These are phyloP conservation scores for Dysdera silvatica DNA, from an alignment of 1,140 invertebrate genomes.

Conservation along the genomic window DNA sequence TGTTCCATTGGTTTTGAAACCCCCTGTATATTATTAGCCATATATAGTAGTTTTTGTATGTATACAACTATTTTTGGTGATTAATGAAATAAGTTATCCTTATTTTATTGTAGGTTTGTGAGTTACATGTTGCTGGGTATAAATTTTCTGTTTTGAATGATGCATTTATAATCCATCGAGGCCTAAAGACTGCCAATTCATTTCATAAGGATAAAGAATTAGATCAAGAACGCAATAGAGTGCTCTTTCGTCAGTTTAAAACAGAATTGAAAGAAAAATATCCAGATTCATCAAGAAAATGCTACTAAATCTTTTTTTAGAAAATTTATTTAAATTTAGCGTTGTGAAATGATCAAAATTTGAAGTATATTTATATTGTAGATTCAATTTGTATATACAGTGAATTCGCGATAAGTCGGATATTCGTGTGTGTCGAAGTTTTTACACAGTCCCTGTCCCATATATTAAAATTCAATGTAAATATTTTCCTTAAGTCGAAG, in stretches of 20 bases:
- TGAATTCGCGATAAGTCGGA: no score
- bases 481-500: no score
- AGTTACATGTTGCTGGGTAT: constrained; percentile 54
- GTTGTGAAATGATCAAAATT: not conserved
- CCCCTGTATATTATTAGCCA: no score
- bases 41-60: no score
- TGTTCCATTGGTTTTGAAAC: no score
- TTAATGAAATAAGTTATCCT: constrained; percentile 2
- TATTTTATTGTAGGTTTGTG: constrained; percentile 50
- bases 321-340: constrained; percentile 5
- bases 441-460: no score
- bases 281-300: constrained; percentile 49
- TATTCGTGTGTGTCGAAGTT: no score
- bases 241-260: constrained; percentile 53
- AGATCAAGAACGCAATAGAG: constrained; percentile 49
- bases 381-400: no score
- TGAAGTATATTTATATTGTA: no score
- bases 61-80: no score
- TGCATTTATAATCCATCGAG: constrained; percentile 54
- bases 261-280: constrained; percentile 53
- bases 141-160: constrained; percentile 55
- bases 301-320: constrained; percentile 42
- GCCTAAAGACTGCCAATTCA: constrained; percentile 47
- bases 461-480: no score
- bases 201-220: constrained; percentile 52